Percentiles rank a stretch among this genome's conserved stretches.
These are phyloP conservation scores for Periparus ater DNA, from an alignment of 2,797 vertebrate genomes.

Conservation along the genomic window DNA sequence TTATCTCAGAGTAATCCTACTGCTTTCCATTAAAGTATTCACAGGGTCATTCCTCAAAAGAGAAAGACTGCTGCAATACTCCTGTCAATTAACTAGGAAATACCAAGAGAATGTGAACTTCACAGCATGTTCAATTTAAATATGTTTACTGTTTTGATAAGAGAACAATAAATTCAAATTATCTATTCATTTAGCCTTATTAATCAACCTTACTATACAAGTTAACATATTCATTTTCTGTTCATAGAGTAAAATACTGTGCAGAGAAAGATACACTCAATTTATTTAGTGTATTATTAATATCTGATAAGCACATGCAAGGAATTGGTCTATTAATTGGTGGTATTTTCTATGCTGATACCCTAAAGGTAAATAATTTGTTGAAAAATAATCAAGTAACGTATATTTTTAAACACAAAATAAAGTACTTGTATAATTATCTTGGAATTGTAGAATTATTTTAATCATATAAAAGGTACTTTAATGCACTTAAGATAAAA, in stretches of 20 bases:
- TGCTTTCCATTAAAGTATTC: background rate
- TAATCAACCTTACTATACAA: background rate
- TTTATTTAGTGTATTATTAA: background rate
- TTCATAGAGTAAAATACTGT: background rate
- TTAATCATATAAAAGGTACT: background rate
- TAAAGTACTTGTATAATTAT: background rate
- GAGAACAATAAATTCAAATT: background rate
- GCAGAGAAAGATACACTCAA: background rate
- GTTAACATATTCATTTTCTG: background rate
- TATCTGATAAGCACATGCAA: background rate
- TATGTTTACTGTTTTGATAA: background rate
- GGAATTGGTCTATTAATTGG: background rate
- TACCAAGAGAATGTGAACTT: background rate
- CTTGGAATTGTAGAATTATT: background rate
- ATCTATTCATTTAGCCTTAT: background rate
- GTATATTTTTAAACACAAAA: background rate
- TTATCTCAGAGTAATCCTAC: background rate
- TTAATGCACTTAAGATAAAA: background rate
- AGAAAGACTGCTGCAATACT: background rate
- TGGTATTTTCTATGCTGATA: background rate
- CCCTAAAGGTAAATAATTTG: background rate
- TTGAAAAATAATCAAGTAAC: background rate
- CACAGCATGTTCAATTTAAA: background rate
- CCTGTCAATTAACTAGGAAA: background rate
- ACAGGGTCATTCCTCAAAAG: background rate